Evolutionary conservation across 2,797 vertebrate species (phyloP), one percentile per base, ranked within the genome.

Genomic region (Lepus oiostolus): DNA sequence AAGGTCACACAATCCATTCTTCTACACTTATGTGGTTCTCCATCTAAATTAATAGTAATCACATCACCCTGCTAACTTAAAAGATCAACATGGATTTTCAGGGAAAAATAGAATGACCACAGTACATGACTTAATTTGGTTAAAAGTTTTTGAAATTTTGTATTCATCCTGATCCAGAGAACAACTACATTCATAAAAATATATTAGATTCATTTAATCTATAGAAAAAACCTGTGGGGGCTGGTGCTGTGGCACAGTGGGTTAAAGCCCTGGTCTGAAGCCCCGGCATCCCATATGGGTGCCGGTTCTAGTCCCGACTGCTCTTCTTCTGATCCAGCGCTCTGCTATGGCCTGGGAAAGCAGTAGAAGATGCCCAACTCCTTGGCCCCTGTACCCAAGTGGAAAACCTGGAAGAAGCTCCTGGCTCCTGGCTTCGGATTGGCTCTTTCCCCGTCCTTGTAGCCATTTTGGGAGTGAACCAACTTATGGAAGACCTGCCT

Each of bases 71-170:
- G 42, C 92, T 92, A 85, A 95, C 52, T 92, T 95, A 88, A 94
- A 95, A 85, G 50, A 7, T 63, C 95, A 93, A 88, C 81, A 76
- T 88, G 83, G n/a, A 65, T 52, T 93, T 87, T 88, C 92, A 92
- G 28, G 54, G 3, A 89, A 93, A 96, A 76, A 95, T 88, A 88
- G 74, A 95, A 86, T 54, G 2, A 26, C 5, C 63, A 81, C 42
- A 96, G 21, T 68, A 96, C 22, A 38, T 85, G 76, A 88, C 91
- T 96, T 95, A 96, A 88, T 70, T 97, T 96, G 88, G 72, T 71
- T 50, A 95, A 91, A 96, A 80, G 77, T 96, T 92, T 93, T 92
- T 17, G 42, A 24, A 90, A 85, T 85, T 76, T 92, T 94, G 76
- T 35, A 30, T 75, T 91, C 47, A 60, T 93, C 24, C 83, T 96